A percentile compares a stretch with the other conserved stretches of the same genome.
Evolutionary conservation across 1,140 invertebrate species (phyloP).

Genomic region (Leptoteleia sp.): DNA sequence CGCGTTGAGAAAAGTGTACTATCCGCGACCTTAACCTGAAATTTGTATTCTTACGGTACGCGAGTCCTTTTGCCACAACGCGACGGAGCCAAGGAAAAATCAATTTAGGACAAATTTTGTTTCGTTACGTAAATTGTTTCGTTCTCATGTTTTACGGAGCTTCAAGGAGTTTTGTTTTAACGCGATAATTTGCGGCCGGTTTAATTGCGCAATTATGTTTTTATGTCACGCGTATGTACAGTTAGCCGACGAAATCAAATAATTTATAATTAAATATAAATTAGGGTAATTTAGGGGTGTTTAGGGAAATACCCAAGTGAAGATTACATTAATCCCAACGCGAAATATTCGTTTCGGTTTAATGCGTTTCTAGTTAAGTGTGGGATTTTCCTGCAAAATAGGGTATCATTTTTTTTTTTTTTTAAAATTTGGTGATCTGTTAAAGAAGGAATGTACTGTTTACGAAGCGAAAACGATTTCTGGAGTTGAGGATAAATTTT

Average conservation of each 20-base stretch:
- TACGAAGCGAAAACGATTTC: not conserved
- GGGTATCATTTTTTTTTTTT: constrained; percentile 14
- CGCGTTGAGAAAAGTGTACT: constrained; percentile 39
- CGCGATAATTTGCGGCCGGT: constrained; percentile 19
- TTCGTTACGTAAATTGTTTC: constrained; percentile 43
- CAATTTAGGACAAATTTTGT: constrained; percentile 43
- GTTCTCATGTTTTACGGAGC: not conserved
- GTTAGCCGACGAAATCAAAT: constrained; percentile 4
- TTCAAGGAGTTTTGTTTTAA: constrained; percentile 27
- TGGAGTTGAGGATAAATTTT: no score
- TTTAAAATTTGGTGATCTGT: constrained; percentile 4
- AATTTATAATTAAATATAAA: constrained; percentile 39
- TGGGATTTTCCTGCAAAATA: constrained; percentile 14
- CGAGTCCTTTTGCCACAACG: constrained; percentile 13
- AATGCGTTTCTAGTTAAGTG: constrained; percentile 27
- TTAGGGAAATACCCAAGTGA: constrained; percentile 29
- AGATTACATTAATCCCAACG: constrained; percentile 48
- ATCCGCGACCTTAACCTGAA: constrained; percentile 55
- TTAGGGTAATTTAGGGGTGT: constrained; percentile 27
- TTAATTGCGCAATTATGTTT: constrained; percentile 33
- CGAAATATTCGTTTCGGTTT: constrained; percentile 28
- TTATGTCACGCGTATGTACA: constrained; percentile 1
- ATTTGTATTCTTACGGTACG: constrained; percentile 31
- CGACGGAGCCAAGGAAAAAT: constrained; percentile 41
- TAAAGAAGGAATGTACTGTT: not conserved